Base-by-base conservation (phyloP, 2,797 vertebrate genomes). In the Toxotes lorentzi region DNA sequence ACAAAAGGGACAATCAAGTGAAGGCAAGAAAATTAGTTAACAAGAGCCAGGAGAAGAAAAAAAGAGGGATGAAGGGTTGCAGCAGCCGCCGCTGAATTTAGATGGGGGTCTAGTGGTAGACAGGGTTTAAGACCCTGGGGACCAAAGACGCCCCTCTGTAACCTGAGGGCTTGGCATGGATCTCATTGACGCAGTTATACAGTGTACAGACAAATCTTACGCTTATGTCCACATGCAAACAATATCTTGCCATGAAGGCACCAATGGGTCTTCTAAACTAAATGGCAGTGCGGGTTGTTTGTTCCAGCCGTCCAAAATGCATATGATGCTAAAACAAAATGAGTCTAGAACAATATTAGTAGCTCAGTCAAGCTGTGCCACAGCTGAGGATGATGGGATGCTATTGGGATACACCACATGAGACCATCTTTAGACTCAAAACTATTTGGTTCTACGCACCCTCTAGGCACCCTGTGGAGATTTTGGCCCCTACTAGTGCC, bases 31-130 rank as follows among this genome's bases (percentile, higher is more conserved):
- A 78, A 81, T 62, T 14, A 61, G 57, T 73, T 78, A 56, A 80
- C 47, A 58, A 74, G n/a, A 77, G 41, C n/a, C 4, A 27, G 48
- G 34, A 65, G 12, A 34, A 30, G 23, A 62, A 45, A 60, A 60
- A 48, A 70, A 53, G 7, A 61, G 16, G 10, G 35, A 65, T 35
- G 23, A 67, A 23, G 11, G 48, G 48, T 32, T 80, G 41, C 43
- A 58, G 27, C 38, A 69, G 78, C 60, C 77, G 79, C 56, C 81
- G 64, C 45, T 85, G 69, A 87, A 90, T 89, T 83, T 70, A 83
- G 57, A 82, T 86, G 43, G 48, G 57, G 65, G 69, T 54, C 69
- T 74, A 73, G 53, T 75, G 43, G 51, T 4, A 3, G 64, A 80
- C 59, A 47, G 57, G 48, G 63, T 73, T 72, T n/a, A 57, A 70